Conservation (phyloP, 1,140 invertebrate genomes). For the Drosophila arizonae region DNA sequence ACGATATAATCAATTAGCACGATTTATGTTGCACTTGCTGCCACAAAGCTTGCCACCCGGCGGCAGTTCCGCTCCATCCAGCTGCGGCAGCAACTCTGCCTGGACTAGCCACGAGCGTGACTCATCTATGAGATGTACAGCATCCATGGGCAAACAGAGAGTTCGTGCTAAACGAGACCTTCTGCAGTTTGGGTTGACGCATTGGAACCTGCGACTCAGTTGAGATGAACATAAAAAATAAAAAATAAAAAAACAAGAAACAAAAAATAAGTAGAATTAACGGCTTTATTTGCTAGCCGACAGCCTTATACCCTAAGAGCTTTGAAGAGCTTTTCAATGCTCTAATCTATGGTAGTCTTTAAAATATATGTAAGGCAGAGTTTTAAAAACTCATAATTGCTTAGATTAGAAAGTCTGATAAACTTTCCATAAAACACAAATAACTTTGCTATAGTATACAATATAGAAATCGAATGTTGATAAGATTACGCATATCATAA, state of each 20-base stretch:
- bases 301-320: slow-evolving; percentile 10
- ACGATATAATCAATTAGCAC: slow-evolving; percentile 79
- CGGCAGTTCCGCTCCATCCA: slow-evolving; percentile 48
- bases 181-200: slow-evolving; percentile 64
- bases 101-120: slow-evolving; percentile 63
- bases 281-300: neutral
- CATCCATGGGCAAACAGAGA: slow-evolving; percentile 40
- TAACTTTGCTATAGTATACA: too few species aligned
- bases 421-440: too few species aligned
- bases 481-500: too few species aligned
- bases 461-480: too few species aligned
- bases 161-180: slow-evolving; percentile 78
- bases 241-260: slow-evolving; percentile 8
- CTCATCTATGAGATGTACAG: slow-evolving; percentile 44
- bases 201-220: slow-evolving; percentile 28
- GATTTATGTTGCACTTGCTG: slow-evolving; percentile 75
- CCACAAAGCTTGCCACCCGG: slow-evolving; percentile 22
- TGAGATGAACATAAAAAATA: slow-evolving; percentile 8
- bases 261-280: slow-evolving; percentile 3
- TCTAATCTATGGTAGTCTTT: too few species aligned
- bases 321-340: too few species aligned
- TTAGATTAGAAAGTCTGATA: too few species aligned
- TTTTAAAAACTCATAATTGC: neutral
- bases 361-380: neutral
- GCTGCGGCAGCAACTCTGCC: slow-evolving; percentile 44